These are phyloP conservation scores for Rhimphoctona megacephalus DNA, from an alignment of 2,888 invertebrate genomes.

Conservation along the genomic window DNA sequence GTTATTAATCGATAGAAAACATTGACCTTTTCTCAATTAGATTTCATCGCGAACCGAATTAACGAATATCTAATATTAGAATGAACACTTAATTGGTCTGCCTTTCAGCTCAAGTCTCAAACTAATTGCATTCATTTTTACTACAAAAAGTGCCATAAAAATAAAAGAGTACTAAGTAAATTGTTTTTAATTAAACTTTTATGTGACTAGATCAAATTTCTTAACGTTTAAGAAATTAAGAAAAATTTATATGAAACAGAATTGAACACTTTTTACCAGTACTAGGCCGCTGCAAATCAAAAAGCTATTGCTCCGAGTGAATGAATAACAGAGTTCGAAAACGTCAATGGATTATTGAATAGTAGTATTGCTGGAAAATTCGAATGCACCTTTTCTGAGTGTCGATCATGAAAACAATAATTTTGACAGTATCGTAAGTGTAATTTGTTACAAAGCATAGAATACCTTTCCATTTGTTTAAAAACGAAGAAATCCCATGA, in stretches of 20 bases:
- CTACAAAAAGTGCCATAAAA: no score
- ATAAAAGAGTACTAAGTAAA: no score
- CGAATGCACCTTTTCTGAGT: neutral
- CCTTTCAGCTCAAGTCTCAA: neutral
- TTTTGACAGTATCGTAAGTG: neutral
- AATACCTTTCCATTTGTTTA: neutral
- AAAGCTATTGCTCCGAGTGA: no score
- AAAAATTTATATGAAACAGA: no score
- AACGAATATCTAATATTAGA: neutral
- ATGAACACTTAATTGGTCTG: neutral
- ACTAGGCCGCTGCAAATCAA: no score
- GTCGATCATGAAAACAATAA: neutral
- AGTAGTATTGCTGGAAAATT: no score
- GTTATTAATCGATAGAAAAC: neutral
- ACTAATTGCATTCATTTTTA: neutral
- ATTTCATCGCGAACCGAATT: neutral
- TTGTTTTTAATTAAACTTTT: no score
- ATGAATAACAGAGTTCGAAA: neutral
- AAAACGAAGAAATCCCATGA: slow-evolving; percentile 20
- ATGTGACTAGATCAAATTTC: no score
- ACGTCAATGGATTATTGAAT: no score
- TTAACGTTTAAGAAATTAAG: no score
- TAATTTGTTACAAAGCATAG: neutral
- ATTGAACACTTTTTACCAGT: no score
- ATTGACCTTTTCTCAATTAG: neutral